Conservation (phyloP, 2,113 vertebrate genomes). For the Anas platyrhynchos region DNA sequence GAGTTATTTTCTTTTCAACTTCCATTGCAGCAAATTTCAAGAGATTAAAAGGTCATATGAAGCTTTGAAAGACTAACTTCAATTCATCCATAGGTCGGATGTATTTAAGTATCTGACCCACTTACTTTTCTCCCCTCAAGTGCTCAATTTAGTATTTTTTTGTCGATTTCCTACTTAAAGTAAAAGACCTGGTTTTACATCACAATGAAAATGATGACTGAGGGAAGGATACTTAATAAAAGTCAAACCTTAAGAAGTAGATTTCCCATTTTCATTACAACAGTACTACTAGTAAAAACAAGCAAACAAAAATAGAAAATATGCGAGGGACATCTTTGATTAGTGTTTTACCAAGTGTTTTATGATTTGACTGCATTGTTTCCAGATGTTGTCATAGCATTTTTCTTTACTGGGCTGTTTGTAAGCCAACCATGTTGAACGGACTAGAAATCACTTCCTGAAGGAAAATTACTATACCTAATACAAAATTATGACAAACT, state of each 20-base stretch:
- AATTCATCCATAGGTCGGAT: neutral
- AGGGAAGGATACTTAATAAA: neutral
- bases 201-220: neutral
- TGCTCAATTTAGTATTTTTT: neutral
- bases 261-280: neutral
- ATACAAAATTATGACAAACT: neutral
- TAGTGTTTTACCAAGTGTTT: neutral
- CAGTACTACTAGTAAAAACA: neutral
- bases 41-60: neutral
- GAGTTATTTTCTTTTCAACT: neutral
- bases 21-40: neutral
- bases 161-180: neutral
- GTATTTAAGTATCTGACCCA: neutral
- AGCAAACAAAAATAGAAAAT: neutral
- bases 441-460: neutral
- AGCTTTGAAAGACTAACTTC: slow-evolving; percentile 7
- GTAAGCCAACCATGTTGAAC: neutral
- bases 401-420: neutral
- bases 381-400: neutral
- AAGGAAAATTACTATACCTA: neutral
- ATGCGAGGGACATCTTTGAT: neutral
- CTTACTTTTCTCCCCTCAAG: neutral
- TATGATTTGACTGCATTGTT: neutral
- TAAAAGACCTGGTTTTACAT: neutral
- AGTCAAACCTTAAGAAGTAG: neutral